Conservation (phyloP, 2,888 invertebrate species). For the Apeira syringaria region DNA sequence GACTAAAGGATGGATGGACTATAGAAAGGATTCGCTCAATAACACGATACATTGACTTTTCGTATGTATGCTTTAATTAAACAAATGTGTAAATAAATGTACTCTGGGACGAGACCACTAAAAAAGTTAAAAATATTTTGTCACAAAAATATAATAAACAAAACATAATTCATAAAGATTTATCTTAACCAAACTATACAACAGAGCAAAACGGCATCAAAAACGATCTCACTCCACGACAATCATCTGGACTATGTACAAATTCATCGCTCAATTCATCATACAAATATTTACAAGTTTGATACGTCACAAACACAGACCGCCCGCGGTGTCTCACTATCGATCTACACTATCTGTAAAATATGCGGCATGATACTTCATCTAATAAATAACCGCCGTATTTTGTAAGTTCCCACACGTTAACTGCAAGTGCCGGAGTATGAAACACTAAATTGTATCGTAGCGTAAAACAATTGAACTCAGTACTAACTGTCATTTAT, state of each 20-base stretch:
- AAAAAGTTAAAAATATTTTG: conserved; percentile 42
- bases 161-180: conserved; percentile 62
- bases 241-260: conserved; percentile 57
- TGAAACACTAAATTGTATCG: too few species aligned
- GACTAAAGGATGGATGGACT: too few species aligned
- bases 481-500: too few species aligned
- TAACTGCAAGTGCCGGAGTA: too few species aligned
- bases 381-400: too few species aligned
- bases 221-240: conserved; percentile 56
- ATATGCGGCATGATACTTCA: too few species aligned
- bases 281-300: conserved; percentile 43
- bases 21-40: background rate
- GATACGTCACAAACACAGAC: conserved; percentile 11
- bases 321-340: background rate
- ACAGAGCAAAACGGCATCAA: conserved; percentile 69
- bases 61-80: conserved; percentile 26
- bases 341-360: background rate
- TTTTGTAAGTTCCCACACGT: too few species aligned
- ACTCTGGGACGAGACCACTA: conserved; percentile 25
- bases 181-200: conserved; percentile 79
- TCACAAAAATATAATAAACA: conserved; percentile 80
- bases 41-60: conserved; percentile 1
- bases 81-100: conserved; percentile 33
- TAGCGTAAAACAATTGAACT: too few species aligned
- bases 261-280: conserved; percentile 9